A percentile compares a stretch with the other conserved stretches of the same genome.
phyloP scores from a whole-genome alignment of 2,113 vertebrate genomes.

The Acrocephalus kingi region DNA sequence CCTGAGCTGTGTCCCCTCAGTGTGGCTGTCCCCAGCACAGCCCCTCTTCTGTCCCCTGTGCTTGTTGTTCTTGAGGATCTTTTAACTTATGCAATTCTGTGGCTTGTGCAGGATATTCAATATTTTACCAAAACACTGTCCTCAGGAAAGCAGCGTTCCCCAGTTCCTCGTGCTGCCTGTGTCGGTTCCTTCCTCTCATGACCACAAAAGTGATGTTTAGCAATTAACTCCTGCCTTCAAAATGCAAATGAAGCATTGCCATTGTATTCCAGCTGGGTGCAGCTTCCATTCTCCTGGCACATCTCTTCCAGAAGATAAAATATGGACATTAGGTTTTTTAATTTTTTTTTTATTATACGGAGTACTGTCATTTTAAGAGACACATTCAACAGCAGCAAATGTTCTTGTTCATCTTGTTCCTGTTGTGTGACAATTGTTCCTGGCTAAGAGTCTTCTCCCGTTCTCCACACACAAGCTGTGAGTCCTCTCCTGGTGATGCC shows the following conservation, averaged over 20 bases:
- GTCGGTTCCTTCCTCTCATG: neutral
- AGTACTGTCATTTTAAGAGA: constrained; percentile 33
- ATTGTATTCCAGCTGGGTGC: neutral
- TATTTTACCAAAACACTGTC: constrained; percentile 37
- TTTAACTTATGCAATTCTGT: constrained; percentile 46
- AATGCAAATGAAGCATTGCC: neutral
- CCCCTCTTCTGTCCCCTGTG: neutral
- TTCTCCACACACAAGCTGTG: constrained; percentile 16
- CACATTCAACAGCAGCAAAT: neutral
- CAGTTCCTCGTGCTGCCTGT: neutral
- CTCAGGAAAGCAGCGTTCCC: constrained; percentile 27
- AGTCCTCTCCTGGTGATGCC: neutral
- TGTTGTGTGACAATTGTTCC: neutral
- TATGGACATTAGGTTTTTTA: neutral
- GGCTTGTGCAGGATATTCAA: neutral
- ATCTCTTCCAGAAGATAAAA: neutral
- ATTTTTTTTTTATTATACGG: constrained; percentile 37
- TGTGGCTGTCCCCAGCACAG: neutral
- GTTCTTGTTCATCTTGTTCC: neutral
- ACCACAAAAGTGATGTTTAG: neutral
- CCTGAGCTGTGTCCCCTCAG: neutral
- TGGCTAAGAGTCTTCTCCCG: constrained; percentile 33
- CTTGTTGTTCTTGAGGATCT: neutral
- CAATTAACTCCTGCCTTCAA: constrained; percentile 5
- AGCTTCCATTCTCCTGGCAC: neutral